Evolutionary conservation across 2,888 invertebrate genomes (phyloP).

Genomic region (Neoitamus cyanurus): DNA sequence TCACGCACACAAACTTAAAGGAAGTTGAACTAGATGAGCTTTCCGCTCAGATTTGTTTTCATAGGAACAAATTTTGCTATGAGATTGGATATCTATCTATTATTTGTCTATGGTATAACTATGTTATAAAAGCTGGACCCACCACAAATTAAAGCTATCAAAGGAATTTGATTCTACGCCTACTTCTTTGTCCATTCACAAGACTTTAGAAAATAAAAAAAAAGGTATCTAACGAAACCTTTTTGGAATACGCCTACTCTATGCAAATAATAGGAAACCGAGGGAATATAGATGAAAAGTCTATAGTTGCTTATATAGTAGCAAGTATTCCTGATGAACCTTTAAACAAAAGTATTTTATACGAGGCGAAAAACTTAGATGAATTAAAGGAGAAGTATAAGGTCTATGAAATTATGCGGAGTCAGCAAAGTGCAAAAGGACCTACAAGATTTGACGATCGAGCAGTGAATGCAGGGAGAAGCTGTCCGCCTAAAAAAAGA

Average conservation of each 20-base stretch:
- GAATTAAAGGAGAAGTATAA: neutral
- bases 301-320: neutral
- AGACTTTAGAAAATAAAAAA: neutral
- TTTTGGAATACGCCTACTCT: neutral
- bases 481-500: neutral
- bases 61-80: too few species aligned
- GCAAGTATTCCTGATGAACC: neutral
- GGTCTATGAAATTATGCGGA: neutral
- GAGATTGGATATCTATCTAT: too few species aligned
- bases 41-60: too few species aligned
- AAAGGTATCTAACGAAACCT: neutral
- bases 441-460: neutral
- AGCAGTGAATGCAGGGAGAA: neutral
- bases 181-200: neutral
- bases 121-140: neutral
- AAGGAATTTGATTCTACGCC: neutral
- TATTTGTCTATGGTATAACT: too few species aligned
- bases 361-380: neutral
- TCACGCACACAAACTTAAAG: too few species aligned
- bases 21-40: too few species aligned
- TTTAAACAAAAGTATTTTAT: neutral
- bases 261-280: neutral
- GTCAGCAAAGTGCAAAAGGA: neutral
- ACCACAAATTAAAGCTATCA: neutral
- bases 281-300: neutral